These are phyloP conservation scores for Tapirus terrestris DNA, from an alignment of 2,113 vertebrate species.

Conservation along the genomic window DNA sequence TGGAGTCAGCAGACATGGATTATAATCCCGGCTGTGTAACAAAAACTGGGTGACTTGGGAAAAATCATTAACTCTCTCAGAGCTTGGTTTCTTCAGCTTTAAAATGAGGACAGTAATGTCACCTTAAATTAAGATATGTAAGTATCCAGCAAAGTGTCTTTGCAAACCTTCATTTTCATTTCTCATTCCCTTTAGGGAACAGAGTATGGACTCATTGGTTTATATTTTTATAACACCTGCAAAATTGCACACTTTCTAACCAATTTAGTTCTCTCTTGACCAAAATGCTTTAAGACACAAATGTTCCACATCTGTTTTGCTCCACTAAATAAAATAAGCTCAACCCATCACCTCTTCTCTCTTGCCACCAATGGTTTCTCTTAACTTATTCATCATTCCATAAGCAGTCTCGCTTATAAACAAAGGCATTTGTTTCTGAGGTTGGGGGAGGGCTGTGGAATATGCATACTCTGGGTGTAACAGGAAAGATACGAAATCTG, in stretches of 20 bases:
- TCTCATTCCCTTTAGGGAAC: slow-evolving; percentile 16
- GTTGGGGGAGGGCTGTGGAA: not conserved
- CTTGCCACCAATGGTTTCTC: not conserved
- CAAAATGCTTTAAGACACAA: slow-evolving; percentile 44
- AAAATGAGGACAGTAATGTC: not conserved
- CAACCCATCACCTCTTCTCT: not conserved
- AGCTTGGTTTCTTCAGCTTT: not conserved
- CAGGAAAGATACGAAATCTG: accelerated
- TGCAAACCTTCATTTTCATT: slow-evolving; percentile 15
- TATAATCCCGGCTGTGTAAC: not conserved
- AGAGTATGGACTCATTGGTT: not conserved
- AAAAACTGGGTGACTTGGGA: not conserved
- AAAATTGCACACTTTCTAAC: slow-evolving; percentile 59
- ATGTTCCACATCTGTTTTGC: slow-evolving; percentile 51
- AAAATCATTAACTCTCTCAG: not conserved
- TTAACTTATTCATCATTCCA: not conserved
- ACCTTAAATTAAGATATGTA: not conserved
- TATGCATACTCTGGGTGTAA: not conserved
- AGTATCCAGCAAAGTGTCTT: not conserved
- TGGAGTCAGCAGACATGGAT: not conserved
- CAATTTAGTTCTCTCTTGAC: slow-evolving; percentile 57
- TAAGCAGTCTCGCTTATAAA: not conserved
- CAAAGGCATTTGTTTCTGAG: not conserved
- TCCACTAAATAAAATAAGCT: not conserved
- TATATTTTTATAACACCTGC: slow-evolving; percentile 61